Base-by-base conservation (phyloP, 2,888 invertebrate genomes). In the Chymomyza caudatula region DNA sequence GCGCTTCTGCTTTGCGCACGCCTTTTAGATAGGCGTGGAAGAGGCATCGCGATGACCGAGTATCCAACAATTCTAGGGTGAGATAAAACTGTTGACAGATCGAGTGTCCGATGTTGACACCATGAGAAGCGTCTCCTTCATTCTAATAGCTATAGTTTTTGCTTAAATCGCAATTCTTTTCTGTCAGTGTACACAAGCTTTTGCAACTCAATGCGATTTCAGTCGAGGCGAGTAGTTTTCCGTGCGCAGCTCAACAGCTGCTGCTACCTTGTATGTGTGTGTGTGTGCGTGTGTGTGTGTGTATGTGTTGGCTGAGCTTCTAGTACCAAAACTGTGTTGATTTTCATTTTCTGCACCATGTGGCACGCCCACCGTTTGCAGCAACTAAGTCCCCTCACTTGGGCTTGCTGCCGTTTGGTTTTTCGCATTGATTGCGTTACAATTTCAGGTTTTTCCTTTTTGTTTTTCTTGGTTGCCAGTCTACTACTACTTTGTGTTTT, bases 381-480 rank as follows among this genome's bases (percentile, higher is more conserved):
- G 29, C 29, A 37, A 11, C 29, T 37, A 22, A 22, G 22, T 11
- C 15, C 15, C 53, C 20, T 62, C 54, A 15, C 47, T 15, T 62
- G 62, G 64, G 59, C 58, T 37, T 11, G 25, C 44, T 23, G 23
- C 73, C 49, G 60, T 71, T 72, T 65, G 71, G 65, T 63, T 85
- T 77, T 83, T 85, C 73, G 85, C 83, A 82, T 83, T 80, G 84
- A 85, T 86, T 86, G 80, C 85, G 84, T 83, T 84, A 83, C 85
- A 78, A 85, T 84, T 84, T 84, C 83, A 85, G 85, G 85, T 85
- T 86, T 82, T 74, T 62, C 67, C 67, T 67, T 74, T 73, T 60
- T 64, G 65, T 69, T 63, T 70, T 65, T 57, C 63, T 63, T 65
- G 60, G n/a, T n/a, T 19, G 25, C 25, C 23, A 73, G 71, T 80